phyloP scores from a whole-genome alignment of 2,888 invertebrate genomes.

The Epirrita christyi region DNA sequence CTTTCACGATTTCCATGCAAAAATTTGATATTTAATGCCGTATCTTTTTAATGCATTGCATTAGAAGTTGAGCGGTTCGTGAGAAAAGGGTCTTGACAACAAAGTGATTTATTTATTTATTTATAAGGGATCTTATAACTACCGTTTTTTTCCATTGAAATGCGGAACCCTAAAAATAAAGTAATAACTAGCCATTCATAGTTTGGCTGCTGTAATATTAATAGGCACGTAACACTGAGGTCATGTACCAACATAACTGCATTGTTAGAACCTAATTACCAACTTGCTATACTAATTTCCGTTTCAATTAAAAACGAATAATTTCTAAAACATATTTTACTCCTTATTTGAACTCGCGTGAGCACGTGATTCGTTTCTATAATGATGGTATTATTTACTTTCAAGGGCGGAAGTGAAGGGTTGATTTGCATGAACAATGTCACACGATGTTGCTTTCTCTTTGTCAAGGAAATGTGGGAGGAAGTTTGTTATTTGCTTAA shows the following conservation, averaged over 20 bases:
- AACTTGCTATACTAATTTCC: conserved; percentile 19
- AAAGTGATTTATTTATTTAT: too few relatives aligned
- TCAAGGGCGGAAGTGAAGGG: conserved; percentile 40
- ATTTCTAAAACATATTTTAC: conserved; percentile 9
- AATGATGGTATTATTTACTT: conserved; percentile 26
- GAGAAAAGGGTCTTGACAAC: too few relatives aligned
- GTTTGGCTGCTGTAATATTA: not conserved
- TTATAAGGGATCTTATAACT: too few relatives aligned
- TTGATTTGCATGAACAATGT: conserved; percentile 33
- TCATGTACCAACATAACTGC: not conserved
- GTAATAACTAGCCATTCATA: not conserved
- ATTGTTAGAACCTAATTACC: conserved; percentile 14
- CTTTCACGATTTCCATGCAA: too few relatives aligned
- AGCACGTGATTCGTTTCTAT: conserved; percentile 31
- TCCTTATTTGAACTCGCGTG: conserved; percentile 29
- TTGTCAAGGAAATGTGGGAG: conserved; percentile 31
- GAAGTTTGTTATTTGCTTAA: not conserved
- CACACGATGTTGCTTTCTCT: conserved; percentile 34
- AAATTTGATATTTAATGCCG: too few relatives aligned
- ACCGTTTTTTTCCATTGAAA: too few relatives aligned
- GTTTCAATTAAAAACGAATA: conserved; percentile 17
- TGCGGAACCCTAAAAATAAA: too few relatives aligned
- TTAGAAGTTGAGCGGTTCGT: too few relatives aligned
- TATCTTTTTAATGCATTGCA: too few relatives aligned
- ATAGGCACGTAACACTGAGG: not conserved